phyloP scores from a whole-genome alignment of 2,797 vertebrate genomes.

The Garrulus glandarius region DNA sequence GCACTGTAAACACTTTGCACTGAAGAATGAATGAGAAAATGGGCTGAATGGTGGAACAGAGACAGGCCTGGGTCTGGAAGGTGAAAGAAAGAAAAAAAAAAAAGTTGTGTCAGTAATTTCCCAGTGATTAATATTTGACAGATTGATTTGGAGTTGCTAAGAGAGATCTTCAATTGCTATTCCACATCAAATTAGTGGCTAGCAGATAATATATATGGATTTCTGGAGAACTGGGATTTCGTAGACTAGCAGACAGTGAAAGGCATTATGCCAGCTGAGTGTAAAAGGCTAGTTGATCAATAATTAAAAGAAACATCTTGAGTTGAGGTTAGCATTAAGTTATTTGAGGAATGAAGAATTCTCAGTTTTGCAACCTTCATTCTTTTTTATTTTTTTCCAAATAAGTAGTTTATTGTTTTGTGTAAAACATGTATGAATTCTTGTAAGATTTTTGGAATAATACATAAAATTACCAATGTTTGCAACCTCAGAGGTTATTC shows the following conservation, averaged over 20 bases:
- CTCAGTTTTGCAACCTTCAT: not conserved
- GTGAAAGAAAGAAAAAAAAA: not conserved
- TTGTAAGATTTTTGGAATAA: not conserved
- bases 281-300: not conserved
- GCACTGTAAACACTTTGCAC: not conserved
- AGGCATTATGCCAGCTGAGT: not conserved
- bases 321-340: not conserved
- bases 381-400: not conserved
- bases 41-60: not conserved
- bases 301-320: constrained; percentile 13
- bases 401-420: not conserved
- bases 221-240: not conserved
- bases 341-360: not conserved
- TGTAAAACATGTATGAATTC: not conserved
- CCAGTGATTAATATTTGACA: not conserved
- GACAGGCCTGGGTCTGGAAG: not conserved
- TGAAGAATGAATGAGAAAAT: not conserved
- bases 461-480: not conserved
- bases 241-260: not conserved
- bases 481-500: not conserved
- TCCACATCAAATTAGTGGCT: not conserved
- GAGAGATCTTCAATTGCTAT: not conserved
- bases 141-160: not conserved
- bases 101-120: not conserved
- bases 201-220: not conserved